These are phyloP conservation scores for Yponomeuta evonymella DNA, from an alignment of 2,888 invertebrate species.

Conservation along the genomic window DNA sequence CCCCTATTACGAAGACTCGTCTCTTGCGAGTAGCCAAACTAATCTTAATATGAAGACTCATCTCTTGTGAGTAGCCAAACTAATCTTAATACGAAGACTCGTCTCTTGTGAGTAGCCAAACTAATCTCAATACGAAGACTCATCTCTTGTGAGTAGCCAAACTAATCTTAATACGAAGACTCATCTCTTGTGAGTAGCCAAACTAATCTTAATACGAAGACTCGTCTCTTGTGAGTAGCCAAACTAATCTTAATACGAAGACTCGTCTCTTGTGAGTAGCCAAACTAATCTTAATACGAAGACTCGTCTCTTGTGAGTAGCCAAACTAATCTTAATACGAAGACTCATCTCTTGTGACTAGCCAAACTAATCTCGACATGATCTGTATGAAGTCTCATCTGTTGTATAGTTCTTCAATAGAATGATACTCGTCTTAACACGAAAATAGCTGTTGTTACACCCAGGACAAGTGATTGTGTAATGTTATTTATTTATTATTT, in stretches of 20 bases:
- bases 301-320: conserved; percentile 38
- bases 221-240: too few species aligned
- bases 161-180: too few species aligned
- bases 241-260: too few species aligned
- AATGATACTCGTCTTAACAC: too few species aligned
- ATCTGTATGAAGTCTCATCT: conserved; percentile 5
- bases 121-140: conserved; percentile 25
- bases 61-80: neutral
- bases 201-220: too few species aligned
- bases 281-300: conserved; percentile 27
- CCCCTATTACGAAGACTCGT: conserved; percentile 11
- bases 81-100: neutral
- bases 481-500: too few species aligned
- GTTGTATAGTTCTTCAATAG: neutral
- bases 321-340: neutral
- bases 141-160: too few species aligned
- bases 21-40: neutral
- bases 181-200: too few species aligned
- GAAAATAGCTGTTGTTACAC: too few species aligned
- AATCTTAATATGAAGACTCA: neutral
- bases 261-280: too few species aligned
- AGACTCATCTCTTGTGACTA: conserved; percentile 36
- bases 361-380: too few species aligned
- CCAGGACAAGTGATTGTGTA: too few species aligned
- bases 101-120: neutral